Evolutionary conservation across 2,888 invertebrate species (phyloP), one percentile per base, ranked within the genome.

Genomic region (Epistrophe grossulariae): DNA sequence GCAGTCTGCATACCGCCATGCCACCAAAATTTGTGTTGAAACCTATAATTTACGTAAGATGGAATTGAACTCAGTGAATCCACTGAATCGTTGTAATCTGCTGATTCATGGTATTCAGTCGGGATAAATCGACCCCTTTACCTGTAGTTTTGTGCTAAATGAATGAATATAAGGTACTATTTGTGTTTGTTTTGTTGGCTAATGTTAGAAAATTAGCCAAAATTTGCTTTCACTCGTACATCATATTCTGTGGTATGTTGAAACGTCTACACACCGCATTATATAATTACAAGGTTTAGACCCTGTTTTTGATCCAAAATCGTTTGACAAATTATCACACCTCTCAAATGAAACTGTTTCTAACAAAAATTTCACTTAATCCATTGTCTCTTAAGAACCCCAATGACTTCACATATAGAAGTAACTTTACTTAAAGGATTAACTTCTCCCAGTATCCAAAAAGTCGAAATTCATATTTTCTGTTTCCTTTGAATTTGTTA

Each of bases 1-100:
- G 83, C 87, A 87, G 79, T 83, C 79, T 87, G 87, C 87, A 87
- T 83, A 87, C 83, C 79, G 87, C 87, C 87, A 87, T 76, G 87
- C 87, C 87, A 87, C 83, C 76, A 83, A 83, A 80, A 82, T 76
- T 17, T 52, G 2, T 77, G 83, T 45, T 70, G 60, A 74, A 83
- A 79, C 87, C 83, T 87, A 64, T 83, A 87, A 87, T 87, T 87
- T 83, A 52, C 66, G n/a, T n/a, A 19, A 55, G 24, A 24, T 73
- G 72, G 59, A 48, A 45, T 52, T 38, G 66, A 43, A 45, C 24
- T 66, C 38, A 35, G 19, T 57, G 50, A 24, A 48, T 62, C 68
- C 74, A 74, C 52, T 60, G 50, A 35, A 28, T 31, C 2, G n/a
- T 68, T 62, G 45, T 70, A 52, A 82, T 55, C 48, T 76, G 52